phyloP scores from a whole-genome alignment of 2,888 invertebrate genomes.

The Falcaria lacertinaria region DNA sequence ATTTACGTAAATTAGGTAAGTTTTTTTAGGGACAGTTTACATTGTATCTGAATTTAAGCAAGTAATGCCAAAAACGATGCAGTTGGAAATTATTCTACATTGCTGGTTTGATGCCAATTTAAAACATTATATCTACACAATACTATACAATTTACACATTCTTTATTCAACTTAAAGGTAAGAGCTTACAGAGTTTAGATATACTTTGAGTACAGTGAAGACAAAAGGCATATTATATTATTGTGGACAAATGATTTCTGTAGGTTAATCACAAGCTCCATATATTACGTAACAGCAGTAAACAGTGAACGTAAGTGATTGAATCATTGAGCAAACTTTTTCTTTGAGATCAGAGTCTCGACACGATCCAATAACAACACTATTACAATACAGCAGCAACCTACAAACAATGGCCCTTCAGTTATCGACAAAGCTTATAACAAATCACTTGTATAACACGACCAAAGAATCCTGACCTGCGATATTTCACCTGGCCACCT shows the following conservation, averaged over 20 bases:
- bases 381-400: slow-evolving; percentile 43
- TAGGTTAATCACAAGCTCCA: neutral
- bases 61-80: no score
- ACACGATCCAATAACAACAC: slow-evolving; percentile 33
- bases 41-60: no score
- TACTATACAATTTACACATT: no score
- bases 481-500: slow-evolving; percentile 25
- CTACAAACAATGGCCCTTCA: slow-evolving; percentile 60
- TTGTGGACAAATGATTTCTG: neutral
- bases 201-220: no score
- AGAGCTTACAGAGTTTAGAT: no score
- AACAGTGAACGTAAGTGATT: neutral
- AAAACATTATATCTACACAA: no score
- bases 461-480: slow-evolving; percentile 40
- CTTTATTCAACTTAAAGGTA: no score
- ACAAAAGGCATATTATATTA: neutral
- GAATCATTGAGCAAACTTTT: neutral
- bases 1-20: no score
- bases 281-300: neutral
- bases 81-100: no score
- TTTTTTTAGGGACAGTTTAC: no score
- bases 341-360: neutral
- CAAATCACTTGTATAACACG: slow-evolving; percentile 49
- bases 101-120: no score
- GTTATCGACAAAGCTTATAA: slow-evolving; percentile 56